Evolutionary conservation across 2,888 invertebrate genomes (phyloP), one percentile per base, ranked within the genome.

Genomic region (Nemapogon koenigi): DNA sequence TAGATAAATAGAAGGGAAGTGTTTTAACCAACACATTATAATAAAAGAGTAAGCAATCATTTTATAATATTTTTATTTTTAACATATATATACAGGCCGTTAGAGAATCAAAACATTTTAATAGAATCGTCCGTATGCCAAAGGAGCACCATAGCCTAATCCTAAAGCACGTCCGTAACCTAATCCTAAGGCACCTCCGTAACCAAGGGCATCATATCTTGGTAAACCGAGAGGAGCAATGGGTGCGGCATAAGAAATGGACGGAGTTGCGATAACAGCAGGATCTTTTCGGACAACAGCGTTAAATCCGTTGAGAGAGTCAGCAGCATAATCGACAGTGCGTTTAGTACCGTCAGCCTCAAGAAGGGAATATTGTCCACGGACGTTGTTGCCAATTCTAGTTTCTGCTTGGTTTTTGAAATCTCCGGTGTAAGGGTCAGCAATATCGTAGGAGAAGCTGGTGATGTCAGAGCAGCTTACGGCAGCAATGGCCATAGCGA

Each of bases 251-350:
- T 45, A 50, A 40, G 55, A 49, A 25, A 58, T 46, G 14, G 51
- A 48, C 18, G 59, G 48, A 22, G 63, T 51, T 39, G 55, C 52
- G 40, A 66, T 50, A 36, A 63, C 46, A 2, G 60, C 70, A 3
- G 82, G 80, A 60, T 78, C 80, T 41, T 78, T 79, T 49, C 73
- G 66, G 3, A 83, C 83, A 33, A 80, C 52, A 25, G 83, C 83
- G 61, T 82, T 83, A 67, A 83, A 83, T 7, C 82, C 82, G 41
- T 60, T 53, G 36, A 61, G 53, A 4, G 69, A 68, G 28, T 78
- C 81, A 18, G 82, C 81, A n/a, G 78, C 70, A 55, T 83, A 83
- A 59, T 83, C 81, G 0, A 83, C 83, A 10, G 70, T 81, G 39
- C 82, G 69, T 38, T 66, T 62, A 25, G 78, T 72, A 41, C 83